Base-by-base conservation (phyloP, 2,888 invertebrate species). In the Andricus curvator region DNA sequence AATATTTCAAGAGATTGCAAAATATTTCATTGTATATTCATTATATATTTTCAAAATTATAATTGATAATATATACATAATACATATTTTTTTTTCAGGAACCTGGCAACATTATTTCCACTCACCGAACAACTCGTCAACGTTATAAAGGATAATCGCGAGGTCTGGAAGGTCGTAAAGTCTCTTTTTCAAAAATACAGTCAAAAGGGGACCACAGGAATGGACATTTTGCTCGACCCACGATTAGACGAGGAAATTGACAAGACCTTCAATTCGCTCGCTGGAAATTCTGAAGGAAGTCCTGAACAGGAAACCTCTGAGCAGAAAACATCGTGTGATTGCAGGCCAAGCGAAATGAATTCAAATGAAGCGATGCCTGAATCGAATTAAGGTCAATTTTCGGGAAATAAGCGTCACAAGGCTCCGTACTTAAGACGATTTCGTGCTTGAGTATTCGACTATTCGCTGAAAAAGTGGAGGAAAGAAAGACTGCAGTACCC, bases 81-180 rank as follows among this genome's bases (percentile, higher is more conserved):
- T 25, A 25, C 25, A 25, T 25, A 25, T 33, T 64, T 70, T 20
- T 77, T 65, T 90, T 90, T 78, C 87, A 95, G 95, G 8, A 93
- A 94, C 79, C 88, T 96, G 77, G 93, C 93, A 6, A 90, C 87
- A 70, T 92, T 96, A 33, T 93, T 96, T 85, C 95, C 95, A 0
- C 93, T 92, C 82, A 93, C 94, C 1, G 87, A 91, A 17, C 83
- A 91, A 1, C 93, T 94, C 81, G 90, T 93, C 1, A 89, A 93
- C 68, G 93, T 94, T 51, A 91, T 95, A 51, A 93, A 94, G 80
- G 93, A 93, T 41, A 95, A 95, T 85, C 93, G 95, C 4, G 92
- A 93, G 77, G 93, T 94, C 81, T 96, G 96, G 96, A 94, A 94
- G 48, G 93, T 93, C 0, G 93, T 95, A 0, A 93, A 93, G 84